Conservation (phyloP, 2,888 invertebrate genomes). For the Plusia festucae region DNA sequence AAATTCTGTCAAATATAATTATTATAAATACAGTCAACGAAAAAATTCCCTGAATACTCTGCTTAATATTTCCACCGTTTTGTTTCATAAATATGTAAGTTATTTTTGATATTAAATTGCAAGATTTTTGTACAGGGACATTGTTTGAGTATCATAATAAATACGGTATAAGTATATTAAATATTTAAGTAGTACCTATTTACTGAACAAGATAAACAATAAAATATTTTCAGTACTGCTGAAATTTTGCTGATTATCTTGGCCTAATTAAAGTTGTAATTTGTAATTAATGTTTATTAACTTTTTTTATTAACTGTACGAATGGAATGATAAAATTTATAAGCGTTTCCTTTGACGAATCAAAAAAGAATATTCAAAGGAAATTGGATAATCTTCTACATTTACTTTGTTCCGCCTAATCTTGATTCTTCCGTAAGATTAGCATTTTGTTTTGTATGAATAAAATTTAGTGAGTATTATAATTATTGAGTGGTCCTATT, state of each 20-base stretch:
- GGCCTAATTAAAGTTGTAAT: background rate
- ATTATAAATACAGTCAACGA: background rate
- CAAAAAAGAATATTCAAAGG: constrained; percentile 17
- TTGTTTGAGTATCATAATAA: background rate
- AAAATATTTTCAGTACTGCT: no score
- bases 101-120: background rate
- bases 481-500: no score
- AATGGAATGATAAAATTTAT: constrained; percentile 18
- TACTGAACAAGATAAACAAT: no score
- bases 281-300: background rate
- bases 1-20: background rate
- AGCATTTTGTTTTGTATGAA: background rate
- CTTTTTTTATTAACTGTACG: background rate
- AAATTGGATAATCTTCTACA: constrained; percentile 27
- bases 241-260: background rate
- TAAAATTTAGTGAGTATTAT: no score
- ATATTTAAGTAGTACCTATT: no score
- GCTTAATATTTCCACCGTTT: background rate
- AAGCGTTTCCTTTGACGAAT: constrained; percentile 27
- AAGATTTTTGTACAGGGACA: background rate
- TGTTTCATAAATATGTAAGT: background rate
- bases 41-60: background rate
- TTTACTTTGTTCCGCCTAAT: constrained; percentile 26
- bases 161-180: no score
- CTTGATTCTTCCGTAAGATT: constrained; percentile 9